Evolutionary conservation across 2,888 invertebrate genomes (phyloP), one percentile per base, ranked within the genome.

Genomic region (Brassicogethes aeneus): DNA sequence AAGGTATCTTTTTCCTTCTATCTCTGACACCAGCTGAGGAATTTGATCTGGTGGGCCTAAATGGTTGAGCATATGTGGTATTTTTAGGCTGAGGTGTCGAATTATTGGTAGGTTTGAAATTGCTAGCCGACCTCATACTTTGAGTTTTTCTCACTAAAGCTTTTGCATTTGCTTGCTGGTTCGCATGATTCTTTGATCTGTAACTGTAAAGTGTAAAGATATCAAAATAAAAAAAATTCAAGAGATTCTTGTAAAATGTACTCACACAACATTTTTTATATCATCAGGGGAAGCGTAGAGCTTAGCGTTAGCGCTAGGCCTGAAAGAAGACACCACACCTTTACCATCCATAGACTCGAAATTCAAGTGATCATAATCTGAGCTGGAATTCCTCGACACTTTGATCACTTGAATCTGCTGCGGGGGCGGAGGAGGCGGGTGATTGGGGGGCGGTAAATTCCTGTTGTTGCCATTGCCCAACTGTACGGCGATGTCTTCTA

Each of bases 281-380:
- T 88, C 89, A 58, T 85, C 82, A 12, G 93, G 93, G 40, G 89
- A 86, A 17, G 92, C 92, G 69, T 91, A 92, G 45, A 94, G 73
- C 65, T 87, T 86, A 38, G 88, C 87, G 67, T 77, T 84, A 48
- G 85, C 82, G 43, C 85, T 80, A 5, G 94, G 94, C 55, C 90
- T 83, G 73, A 94, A 94, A 59, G 91, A 89, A 39, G 91, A 92
- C 68, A 84, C 82, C 38, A 86, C 78, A 32, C 73, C 73, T 63
- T 47, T 38, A 56, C 54, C 5, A 23, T 23, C 42, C 43, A 33
- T 35, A 40, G 29, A 14, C 16, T 40, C 16, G 17, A 29, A 36
- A 30, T 14, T 40, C 37, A 61, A 53, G 43, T 50, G 58, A 39
- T 63, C 64, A 37, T 65, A 65, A 39, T 66, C 66, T 0, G 62